Base-by-base conservation (phyloP, 2,797 vertebrate genomes). In the Perodicticus potto region DNA sequence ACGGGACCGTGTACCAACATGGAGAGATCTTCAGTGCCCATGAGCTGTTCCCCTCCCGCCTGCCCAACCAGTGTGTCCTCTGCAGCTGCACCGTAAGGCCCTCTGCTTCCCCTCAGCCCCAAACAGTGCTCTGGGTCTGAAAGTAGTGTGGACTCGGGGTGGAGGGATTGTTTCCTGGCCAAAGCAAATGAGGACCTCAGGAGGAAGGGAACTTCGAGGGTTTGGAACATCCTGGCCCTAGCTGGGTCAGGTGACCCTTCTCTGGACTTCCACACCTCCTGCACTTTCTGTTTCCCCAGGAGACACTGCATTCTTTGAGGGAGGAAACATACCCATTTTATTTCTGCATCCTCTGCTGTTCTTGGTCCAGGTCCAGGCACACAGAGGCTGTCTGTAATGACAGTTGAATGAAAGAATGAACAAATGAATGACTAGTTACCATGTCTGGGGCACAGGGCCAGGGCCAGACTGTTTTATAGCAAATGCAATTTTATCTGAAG, bases 21-120 rank as follows among this genome's bases (percentile, higher is more conserved):
- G 99, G 99, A 7, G 99, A 99, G 98, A 99, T 99, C 97, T 99
- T 99, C 98, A 99, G 98, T 72, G 99, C 98, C 76, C 99, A 97
- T 0, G 98, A 99, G 93, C 99, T 99, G 53, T 99, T 99, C 97
- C 99, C 99, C 1, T 99, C 99, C 92, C 98, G 98, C 93, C 99
- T 99, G 95, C 98, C 98, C 53, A 99, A 99, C 97, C 99, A 99
- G 98, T 99, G 99, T 97, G 99, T 99, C 81, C 99, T 99, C 98
- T 99, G 99, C 98, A 99, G 99, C 86, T 99, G 99, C 95, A 99
- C 99, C 0, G 99, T 99, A 98, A 99, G 99, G 25, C 0, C 11
- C 45, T 29, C 37, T 0, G 0, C 2, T 73, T 22, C 43, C 74
- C 32, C 34, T 49, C 0, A 23, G 63, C 34, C 49, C 67, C 70